Evolutionary conservation across 1,140 invertebrate species (phyloP).

Genomic region (Drosophila biarmipes): DNA sequence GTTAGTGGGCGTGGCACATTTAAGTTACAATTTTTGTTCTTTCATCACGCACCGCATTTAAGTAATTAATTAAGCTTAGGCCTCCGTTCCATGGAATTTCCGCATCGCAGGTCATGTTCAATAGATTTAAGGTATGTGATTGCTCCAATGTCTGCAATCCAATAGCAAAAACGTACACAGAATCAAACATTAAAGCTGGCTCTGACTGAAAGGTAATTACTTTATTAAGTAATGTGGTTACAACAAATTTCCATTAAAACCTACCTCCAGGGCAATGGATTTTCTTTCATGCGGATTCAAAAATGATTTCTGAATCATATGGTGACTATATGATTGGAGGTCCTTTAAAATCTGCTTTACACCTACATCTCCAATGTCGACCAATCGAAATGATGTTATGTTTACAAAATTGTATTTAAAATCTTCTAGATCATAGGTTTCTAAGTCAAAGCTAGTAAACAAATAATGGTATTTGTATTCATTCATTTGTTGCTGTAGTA

Average conservation of each 20-base stretch:
- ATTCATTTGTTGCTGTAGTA: slow-evolving; percentile 96
- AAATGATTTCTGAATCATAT: slow-evolving; percentile 21
- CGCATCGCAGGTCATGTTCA: slow-evolving; percentile 92
- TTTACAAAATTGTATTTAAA: slow-evolving; percentile 97
- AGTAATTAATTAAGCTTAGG: slow-evolving; percentile 94
- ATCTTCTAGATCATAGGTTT: slow-evolving; percentile 95
- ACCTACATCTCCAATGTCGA: slow-evolving; percentile 91
- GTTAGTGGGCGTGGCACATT: too few relatives aligned
- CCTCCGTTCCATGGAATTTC: slow-evolving; percentile 94
- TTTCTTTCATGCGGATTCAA: slow-evolving; percentile 24
- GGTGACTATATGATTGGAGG: slow-evolving; percentile 87
- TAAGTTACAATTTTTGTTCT: too few relatives aligned
- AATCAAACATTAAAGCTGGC: slow-evolving; percentile 95
- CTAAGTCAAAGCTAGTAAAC: slow-evolving; percentile 96
- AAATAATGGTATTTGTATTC: slow-evolving; percentile 97
- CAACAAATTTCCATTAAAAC: too few relatives aligned
- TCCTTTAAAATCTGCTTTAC: slow-evolving; percentile 91
- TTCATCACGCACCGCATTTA: slow-evolving; percentile 89
- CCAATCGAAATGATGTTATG: slow-evolving; percentile 95
- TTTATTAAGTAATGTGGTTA: background rate
- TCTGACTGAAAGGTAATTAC: slow-evolving; percentile 89
- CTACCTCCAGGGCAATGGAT: slow-evolving; percentile 51
- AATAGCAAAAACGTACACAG: slow-evolving; percentile 94
- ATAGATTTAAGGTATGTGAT: slow-evolving; percentile 85
- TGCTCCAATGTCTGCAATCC: slow-evolving; percentile 92